Evolutionary conservation across 1,140 invertebrate genomes (phyloP).

Genomic region (Liolophura sinensis): DNA sequence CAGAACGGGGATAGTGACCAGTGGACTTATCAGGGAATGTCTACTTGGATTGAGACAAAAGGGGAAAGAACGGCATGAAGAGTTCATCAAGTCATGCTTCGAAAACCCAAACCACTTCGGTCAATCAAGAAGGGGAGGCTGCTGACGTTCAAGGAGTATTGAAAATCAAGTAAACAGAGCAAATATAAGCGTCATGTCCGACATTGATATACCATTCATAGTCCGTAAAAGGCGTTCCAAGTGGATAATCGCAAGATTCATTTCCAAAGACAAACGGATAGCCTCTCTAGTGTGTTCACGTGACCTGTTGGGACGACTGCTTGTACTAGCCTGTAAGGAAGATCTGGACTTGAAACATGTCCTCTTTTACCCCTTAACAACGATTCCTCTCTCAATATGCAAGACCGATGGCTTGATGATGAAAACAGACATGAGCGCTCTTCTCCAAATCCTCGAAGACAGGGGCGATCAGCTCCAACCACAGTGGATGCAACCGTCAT

Average conservation of each 20-base stretch:
- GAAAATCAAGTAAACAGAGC: not conserved
- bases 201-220: too few relatives aligned
- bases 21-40: not conserved
- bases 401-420: conserved; percentile 4
- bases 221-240: too few relatives aligned
- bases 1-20: conserved; percentile 2
- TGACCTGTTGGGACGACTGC: too few relatives aligned
- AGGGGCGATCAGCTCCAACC: too few relatives aligned
- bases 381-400: conserved; percentile 6
- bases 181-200: conserved; percentile 8
- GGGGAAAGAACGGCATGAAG: conserved; percentile 9
- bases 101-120: conserved; percentile 10
- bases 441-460: too few relatives aligned
- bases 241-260: too few relatives aligned
- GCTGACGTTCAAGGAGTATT: conserved; percentile 1
- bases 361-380: conserved; percentile 7
- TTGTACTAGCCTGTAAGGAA: too few relatives aligned
- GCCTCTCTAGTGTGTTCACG: too few relatives aligned
- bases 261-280: too few relatives aligned
- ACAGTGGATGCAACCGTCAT: conserved; percentile 4
- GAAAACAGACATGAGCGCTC: conserved; percentile 2
- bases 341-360: conserved; percentile 10
- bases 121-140: conserved; percentile 8
- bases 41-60: conserved; percentile 2
- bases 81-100: conserved; percentile 10